phyloP scores from a whole-genome alignment of 2,113 vertebrate genomes.

The Clupea harengus region DNA sequence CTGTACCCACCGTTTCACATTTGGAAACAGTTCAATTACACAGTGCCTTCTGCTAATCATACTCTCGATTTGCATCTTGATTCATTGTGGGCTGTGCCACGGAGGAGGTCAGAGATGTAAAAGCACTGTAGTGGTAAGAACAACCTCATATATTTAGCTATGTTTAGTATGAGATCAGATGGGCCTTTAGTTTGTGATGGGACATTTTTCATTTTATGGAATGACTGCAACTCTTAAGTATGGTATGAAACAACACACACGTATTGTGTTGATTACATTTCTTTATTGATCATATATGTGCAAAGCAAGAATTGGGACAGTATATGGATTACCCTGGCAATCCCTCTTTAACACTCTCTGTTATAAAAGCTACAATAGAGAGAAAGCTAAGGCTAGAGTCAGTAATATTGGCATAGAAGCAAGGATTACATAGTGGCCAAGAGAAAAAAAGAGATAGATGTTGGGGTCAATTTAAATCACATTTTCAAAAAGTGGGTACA shows the following conservation, averaged over 20 bases:
- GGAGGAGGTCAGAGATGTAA: too few species aligned
- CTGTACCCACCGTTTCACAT: too few species aligned
- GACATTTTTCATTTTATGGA: not conserved
- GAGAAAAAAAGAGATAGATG: not conserved
- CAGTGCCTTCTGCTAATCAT: too few species aligned
- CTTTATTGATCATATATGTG: slow-evolving; percentile 13
- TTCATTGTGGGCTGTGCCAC: too few species aligned
- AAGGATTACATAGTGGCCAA: not conserved
- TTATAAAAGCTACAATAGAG: not conserved
- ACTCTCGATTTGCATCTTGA: too few species aligned
- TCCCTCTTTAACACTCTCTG: not conserved
- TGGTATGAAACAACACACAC: not conserved
- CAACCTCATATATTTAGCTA: not conserved
- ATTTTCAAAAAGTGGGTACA: not conserved
- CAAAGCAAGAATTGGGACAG: slow-evolving; percentile 14
- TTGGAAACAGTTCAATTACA: too few species aligned
- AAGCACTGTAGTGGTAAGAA: not conserved
- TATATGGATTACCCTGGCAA: not conserved
- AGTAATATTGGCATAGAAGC: not conserved
- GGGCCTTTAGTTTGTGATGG: not conserved
- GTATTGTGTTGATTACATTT: not conserved
- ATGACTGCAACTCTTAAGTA: not conserved
- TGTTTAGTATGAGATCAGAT: not conserved
- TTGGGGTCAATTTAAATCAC: not conserved
- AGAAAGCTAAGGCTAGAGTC: not conserved